These are phyloP conservation scores for Margaritifera margaritifera DNA, from an alignment of 2,888 invertebrate species.

Conservation along the genomic window DNA sequence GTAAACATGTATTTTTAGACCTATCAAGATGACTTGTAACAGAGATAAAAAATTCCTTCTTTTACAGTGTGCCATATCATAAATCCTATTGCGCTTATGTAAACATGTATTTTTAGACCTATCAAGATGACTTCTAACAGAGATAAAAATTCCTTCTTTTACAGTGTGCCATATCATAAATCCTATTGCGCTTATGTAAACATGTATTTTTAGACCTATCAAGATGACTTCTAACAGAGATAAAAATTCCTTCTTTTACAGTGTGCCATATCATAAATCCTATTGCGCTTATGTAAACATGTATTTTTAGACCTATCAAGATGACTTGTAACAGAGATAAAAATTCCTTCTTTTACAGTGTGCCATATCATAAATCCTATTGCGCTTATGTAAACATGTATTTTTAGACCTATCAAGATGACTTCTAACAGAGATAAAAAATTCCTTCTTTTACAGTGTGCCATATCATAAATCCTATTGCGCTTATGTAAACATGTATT, in stretches of 20 bases:
- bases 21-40: not conserved
- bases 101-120: no score
- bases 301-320: no score
- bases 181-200: no score
- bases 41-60: conserved; percentile 9
- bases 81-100: no score
- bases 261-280: conserved; percentile 99
- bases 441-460: conserved; percentile 82
- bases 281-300: no score
- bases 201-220: no score
- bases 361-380: conserved; percentile 99
- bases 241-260: conserved; percentile 74
- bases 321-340: not conserved
- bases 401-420: no score
- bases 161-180: conserved; percentile 99
- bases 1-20: no score
- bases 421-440: not conserved
- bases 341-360: conserved; percentile 78
- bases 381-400: no score
- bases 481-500: no score
- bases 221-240: not conserved
- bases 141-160: conserved; percentile 58
- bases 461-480: conserved; percentile 99
- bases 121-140: not conserved
- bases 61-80: conserved; percentile 96